Evolutionary conservation across 2,113 vertebrate genomes (phyloP).

Genomic region (Solea senegalensis): DNA sequence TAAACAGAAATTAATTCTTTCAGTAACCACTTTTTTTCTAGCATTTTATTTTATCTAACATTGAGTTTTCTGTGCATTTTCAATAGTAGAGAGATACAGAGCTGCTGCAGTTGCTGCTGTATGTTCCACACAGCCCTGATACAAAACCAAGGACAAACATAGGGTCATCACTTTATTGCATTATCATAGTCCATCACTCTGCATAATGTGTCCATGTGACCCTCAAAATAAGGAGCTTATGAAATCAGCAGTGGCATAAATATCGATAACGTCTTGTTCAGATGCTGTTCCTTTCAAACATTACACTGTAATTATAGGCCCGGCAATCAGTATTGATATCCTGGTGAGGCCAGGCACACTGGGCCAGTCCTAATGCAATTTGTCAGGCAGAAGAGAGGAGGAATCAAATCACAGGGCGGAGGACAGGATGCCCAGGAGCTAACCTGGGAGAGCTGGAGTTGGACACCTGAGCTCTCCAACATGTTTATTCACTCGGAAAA

Average conservation of each 20-base stretch:
- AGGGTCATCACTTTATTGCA: conserved; percentile 36
- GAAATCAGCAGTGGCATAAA: conserved; percentile 62
- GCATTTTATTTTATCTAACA: no score
- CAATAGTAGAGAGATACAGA: neutral
- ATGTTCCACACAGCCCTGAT: neutral
- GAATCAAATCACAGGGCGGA: conserved; percentile 62
- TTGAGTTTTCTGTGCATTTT: no score
- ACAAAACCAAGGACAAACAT: conserved; percentile 3
- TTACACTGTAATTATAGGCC: conserved; percentile 54
- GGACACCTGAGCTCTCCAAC: conserved; percentile 57
- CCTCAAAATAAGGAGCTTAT: conserved; percentile 54
- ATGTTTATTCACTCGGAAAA: conserved; percentile 14
- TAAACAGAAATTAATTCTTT: no score
- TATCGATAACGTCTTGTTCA: conserved; percentile 67
- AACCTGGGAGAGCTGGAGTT: conserved; percentile 13
- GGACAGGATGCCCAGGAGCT: conserved; percentile 47
- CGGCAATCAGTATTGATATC: conserved; percentile 57
- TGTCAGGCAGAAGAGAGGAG: conserved; percentile 34
- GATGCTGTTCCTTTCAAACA: conserved; percentile 53
- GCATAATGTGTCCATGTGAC: conserved; percentile 50
- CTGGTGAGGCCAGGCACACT: conserved; percentile 17
- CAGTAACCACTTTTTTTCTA: no score
- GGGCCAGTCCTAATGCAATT: conserved; percentile 54
- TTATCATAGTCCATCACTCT: conserved; percentile 49
- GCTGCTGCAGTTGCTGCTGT: neutral